A percentile compares a stretch with the other conserved stretches of the same genome.
phyloP scores from a whole-genome alignment of 2,797 vertebrate species.

The Cyclopterus lumpus region DNA sequence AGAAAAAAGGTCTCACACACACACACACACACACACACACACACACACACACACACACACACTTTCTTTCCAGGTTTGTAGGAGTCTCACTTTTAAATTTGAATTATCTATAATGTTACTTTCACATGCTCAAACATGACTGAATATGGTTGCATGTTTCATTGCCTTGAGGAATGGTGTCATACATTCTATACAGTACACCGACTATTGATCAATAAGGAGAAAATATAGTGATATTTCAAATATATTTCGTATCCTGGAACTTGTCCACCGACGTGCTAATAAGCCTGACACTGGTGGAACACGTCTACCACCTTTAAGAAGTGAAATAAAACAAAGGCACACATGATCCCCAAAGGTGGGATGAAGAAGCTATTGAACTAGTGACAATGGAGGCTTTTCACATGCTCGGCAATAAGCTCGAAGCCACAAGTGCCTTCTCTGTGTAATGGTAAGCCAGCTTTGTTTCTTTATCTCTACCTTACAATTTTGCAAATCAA shows the following conservation, averaged over 20 bases:
- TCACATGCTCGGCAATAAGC: conserved; percentile 61
- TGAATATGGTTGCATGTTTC: background rate
- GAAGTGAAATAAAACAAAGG: background rate
- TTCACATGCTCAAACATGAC: background rate
- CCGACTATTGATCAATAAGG: background rate
- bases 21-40: background rate
- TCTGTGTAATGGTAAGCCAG: conserved; percentile 65
- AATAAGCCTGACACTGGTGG: background rate
- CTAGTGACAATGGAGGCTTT: conserved; percentile 56
- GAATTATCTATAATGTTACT: background rate
- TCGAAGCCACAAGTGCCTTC: conserved; percentile 73
- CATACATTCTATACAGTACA: background rate
- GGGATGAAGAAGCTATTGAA: conserved; percentile 55
- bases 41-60: conserved; percentile 8
- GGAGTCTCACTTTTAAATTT: background rate
- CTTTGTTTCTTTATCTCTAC: conserved; percentile 77
- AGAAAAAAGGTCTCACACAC: too few species aligned
- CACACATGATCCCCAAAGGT: conserved; percentile 25
- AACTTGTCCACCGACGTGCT: background rate
- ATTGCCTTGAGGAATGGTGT: background rate
- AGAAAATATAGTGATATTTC: background rate
- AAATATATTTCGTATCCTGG: background rate
- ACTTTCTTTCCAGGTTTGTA: background rate
- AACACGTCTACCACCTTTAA: background rate
- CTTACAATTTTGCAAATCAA: conserved; percentile 80